Conservation (phyloP, 2,797 vertebrate species). For the Trematomus bernacchii region DNA sequence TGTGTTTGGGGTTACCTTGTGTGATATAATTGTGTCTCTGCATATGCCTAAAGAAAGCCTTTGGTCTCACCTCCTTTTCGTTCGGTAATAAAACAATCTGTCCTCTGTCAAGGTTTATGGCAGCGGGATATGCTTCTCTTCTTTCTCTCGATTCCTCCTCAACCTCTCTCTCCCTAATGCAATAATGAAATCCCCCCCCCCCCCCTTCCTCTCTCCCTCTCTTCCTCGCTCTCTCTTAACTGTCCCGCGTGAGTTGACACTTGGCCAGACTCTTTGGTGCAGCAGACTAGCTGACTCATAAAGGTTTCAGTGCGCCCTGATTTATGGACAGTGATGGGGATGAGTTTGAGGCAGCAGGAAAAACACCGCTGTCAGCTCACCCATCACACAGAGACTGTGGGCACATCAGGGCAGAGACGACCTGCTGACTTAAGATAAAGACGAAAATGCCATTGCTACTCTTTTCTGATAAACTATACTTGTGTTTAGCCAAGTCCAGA, state of each 20-base stretch:
- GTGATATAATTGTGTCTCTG: slow-evolving; percentile 50
- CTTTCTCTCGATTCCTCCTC: slow-evolving; percentile 8
- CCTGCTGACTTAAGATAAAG: slow-evolving; percentile 60
- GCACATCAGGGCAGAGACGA: slow-evolving; percentile 45
- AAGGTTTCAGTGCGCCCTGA: slow-evolving; percentile 69
- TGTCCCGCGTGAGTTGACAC: slow-evolving; percentile 70
- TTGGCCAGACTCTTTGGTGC: slow-evolving; percentile 77
- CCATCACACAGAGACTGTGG: slow-evolving; percentile 59
- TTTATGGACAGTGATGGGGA: slow-evolving; percentile 78
- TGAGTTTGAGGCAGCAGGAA: slow-evolving; percentile 68
- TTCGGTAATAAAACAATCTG: slow-evolving; percentile 56
- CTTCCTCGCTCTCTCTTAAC: slow-evolving; percentile 30
- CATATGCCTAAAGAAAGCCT: slow-evolving; percentile 49
- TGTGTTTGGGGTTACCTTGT: slow-evolving; percentile 34
- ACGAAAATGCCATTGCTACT: slow-evolving; percentile 13
- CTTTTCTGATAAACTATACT: slow-evolving; percentile 21
- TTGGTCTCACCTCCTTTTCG: slow-evolving; percentile 46
- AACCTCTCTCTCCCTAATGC: slow-evolving; percentile 46
- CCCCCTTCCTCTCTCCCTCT: slow-evolving; percentile 16
- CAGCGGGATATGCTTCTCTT: slow-evolving; percentile 39
- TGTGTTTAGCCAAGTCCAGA: slow-evolving; percentile 14
- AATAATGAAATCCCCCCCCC: slow-evolving; percentile 68
- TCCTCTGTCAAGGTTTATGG: slow-evolving; percentile 77
- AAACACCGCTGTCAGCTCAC: slow-evolving; percentile 77
- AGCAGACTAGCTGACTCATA: slow-evolving; percentile 80